Evolutionary conservation across 2,888 invertebrate species (phyloP).

Genomic region (Ommatoiulus sabulosus): DNA sequence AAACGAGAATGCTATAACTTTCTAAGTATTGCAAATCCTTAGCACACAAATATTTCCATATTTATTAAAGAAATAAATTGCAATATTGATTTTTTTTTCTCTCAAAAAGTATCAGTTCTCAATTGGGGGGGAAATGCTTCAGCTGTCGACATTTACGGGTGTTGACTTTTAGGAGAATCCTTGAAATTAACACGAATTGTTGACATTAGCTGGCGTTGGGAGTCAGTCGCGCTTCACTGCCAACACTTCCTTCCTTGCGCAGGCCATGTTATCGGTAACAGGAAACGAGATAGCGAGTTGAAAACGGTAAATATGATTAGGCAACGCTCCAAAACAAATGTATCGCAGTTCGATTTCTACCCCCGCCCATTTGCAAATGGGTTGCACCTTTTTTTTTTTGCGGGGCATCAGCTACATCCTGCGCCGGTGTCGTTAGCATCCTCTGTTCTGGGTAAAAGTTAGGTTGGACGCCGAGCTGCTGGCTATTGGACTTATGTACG

Average conservation of each 20-base stretch:
- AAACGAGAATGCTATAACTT: too few species aligned
- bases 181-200: neutral
- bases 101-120: too few species aligned
- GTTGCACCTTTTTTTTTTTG: slow-evolving; percentile 7
- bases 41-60: too few species aligned
- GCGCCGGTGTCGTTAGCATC: neutral
- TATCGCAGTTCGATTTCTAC: neutral
- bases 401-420: slow-evolving; percentile 5
- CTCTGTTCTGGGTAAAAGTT: neutral
- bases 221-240: neutral
- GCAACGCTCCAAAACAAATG: slow-evolving; percentile 5
- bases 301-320: slow-evolving; percentile 15
- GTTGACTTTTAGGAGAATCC: too few species aligned
- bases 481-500: neutral
- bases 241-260: neutral
- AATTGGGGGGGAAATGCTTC: too few species aligned
- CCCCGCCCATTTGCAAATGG: neutral
- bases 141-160: too few species aligned
- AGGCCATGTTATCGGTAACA: neutral
- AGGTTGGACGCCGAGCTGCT: neutral
- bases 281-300: slow-evolving; percentile 11
- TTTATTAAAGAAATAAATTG: too few species aligned
- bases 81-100: too few species aligned
- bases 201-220: neutral
- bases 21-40: too few species aligned